These are phyloP conservation scores for Coptotermes formosanus DNA, from an alignment of 1,140 invertebrate species.

Conservation along the genomic window DNA sequence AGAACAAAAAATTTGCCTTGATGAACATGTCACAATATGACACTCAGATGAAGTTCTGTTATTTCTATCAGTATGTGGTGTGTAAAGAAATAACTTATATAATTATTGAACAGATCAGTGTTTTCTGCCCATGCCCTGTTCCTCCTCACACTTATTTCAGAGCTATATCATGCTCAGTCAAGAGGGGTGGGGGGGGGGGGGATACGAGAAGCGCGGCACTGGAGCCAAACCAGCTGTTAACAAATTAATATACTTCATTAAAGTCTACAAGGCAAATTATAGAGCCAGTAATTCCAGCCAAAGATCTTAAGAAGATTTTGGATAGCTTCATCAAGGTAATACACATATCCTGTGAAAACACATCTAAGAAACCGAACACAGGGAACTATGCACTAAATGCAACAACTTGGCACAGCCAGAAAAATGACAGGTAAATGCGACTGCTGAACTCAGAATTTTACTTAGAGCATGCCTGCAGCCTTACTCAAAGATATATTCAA, in stretches of 20 bases:
- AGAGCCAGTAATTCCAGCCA: neutral
- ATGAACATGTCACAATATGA: too few relatives aligned
- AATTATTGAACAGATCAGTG: neutral
- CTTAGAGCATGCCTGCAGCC: neutral
- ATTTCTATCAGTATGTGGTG: neutral
- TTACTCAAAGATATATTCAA: neutral
- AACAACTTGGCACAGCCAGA: slow-evolving; percentile 14
- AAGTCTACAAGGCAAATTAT: neutral
- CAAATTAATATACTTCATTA: neutral
- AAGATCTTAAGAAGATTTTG: neutral
- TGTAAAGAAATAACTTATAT: neutral
- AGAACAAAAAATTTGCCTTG: neutral
- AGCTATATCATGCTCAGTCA: neutral
- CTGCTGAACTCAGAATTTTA: neutral
- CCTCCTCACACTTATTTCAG: neutral
- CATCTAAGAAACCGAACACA: slow-evolving; percentile 4
- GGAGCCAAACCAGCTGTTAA: slow-evolving; percentile 9
- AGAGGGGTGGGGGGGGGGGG: neutral
- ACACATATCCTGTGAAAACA: slow-evolving; percentile 16
- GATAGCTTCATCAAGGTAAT: neutral
- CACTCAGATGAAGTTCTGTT: too few relatives aligned
- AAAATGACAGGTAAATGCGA: neutral
- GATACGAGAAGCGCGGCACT: neutral
- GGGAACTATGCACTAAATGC: slow-evolving; percentile 9
- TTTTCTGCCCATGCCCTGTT: neutral